phyloP scores from a whole-genome alignment of 2,113 vertebrate genomes.

The Colinus virginianus region DNA sequence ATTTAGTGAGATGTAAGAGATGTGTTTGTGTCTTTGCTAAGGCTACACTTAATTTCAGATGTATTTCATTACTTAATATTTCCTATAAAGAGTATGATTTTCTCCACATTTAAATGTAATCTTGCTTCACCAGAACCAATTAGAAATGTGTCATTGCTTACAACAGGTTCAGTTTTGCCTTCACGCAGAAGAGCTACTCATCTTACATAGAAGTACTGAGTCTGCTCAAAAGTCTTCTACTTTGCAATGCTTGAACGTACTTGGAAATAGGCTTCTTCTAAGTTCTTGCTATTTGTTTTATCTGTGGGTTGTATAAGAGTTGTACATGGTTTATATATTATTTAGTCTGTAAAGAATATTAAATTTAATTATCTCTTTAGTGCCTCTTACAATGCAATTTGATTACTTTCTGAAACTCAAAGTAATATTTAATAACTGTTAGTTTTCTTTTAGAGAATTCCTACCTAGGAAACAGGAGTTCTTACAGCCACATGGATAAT shows the following conservation, averaged over 20 bases:
- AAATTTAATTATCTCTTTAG: slow-evolving; percentile 80
- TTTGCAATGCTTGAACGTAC: not conserved
- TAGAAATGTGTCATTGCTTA: not conserved
- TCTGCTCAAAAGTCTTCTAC: not conserved
- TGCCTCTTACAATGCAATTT: slow-evolving; percentile 76
- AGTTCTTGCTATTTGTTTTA: slow-evolving; percentile 64
- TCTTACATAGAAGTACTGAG: not conserved
- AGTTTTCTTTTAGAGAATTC: slow-evolving; percentile 84
- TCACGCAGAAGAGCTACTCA: not conserved
- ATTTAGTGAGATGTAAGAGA: not conserved
- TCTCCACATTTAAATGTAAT: not conserved
- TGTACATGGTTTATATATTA: slow-evolving; percentile 76
- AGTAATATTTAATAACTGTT: slow-evolving; percentile 85
- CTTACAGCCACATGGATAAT: slow-evolving; percentile 83
- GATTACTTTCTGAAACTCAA: slow-evolving; percentile 80
- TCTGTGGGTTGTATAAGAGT: slow-evolving; percentile 66
- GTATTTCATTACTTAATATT: not conserved
- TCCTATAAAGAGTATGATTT: not conserved
- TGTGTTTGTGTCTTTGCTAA: not conserved
- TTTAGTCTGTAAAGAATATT: slow-evolving; percentile 77
- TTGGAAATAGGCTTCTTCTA: slow-evolving; percentile 31
- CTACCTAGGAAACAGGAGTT: slow-evolving; percentile 81
- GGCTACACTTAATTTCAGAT: not conserved
- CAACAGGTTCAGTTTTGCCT: slow-evolving; percentile 16
- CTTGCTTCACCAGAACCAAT: not conserved